Conservation (phyloP, 2,797 vertebrate genomes). For the Loris lydekkerianus region DNA sequence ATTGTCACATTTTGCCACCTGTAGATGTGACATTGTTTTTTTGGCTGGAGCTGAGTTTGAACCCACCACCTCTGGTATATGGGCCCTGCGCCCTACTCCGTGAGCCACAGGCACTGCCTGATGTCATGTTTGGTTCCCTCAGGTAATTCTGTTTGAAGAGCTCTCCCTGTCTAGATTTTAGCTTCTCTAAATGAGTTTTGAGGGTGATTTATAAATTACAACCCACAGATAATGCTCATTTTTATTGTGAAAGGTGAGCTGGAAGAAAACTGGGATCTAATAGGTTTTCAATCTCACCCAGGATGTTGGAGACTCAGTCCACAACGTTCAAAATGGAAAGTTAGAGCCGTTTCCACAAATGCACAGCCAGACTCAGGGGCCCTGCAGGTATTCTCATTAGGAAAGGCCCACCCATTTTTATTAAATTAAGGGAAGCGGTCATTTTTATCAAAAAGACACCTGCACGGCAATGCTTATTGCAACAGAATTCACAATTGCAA, state of each 20-base stretch:
- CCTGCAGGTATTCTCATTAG: background rate
- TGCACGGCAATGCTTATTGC: no score
- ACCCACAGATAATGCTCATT: accelerated
- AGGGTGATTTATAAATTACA: no score
- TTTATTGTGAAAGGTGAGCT: background rate
- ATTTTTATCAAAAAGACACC: no score
- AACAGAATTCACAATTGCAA: no score
- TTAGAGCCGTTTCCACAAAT: no score
- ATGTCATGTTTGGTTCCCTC: background rate
- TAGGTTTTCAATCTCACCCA: accelerated
- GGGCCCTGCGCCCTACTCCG: no score
- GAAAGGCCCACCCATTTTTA: background rate
- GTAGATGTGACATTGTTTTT: no score
- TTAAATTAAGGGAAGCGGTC: no score
- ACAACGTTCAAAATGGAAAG: accelerated
- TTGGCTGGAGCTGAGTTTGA: no score
- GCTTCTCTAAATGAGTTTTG: background rate
- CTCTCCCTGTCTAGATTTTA: no score
- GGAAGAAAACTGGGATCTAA: accelerated
- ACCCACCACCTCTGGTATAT: no score
- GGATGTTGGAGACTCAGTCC: background rate
- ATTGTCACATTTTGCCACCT: background rate
- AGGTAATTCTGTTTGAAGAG: background rate
- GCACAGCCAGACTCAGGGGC: background rate
- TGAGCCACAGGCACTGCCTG: no score